Conservation (phyloP, 2,113 vertebrate species). For the Gila orcuttii region DNA sequence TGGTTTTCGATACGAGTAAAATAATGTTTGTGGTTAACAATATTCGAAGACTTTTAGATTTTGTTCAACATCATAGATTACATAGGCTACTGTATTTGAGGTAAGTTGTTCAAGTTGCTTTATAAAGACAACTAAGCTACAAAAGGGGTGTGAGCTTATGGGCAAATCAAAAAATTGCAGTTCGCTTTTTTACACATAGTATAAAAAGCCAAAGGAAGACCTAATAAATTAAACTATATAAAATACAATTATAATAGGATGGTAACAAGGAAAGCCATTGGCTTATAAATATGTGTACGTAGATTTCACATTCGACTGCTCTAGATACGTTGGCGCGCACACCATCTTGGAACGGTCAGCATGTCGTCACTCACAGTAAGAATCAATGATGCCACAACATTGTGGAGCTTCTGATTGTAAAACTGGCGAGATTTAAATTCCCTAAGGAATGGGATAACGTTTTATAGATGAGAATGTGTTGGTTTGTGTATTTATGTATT, state of each 20-base stretch:
- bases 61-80: neutral
- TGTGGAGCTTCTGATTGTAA: too few species aligned
- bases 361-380: too few species aligned
- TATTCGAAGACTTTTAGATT: neutral
- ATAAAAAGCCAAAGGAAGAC: neutral
- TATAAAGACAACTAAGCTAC: neutral
- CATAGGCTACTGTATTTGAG: neutral
- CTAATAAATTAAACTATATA: neutral
- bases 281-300: too few species aligned
- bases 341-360: too few species aligned
- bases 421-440: too few species aligned
- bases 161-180: neutral
- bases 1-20: neutral
- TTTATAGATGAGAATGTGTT: too few species aligned
- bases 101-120: neutral
- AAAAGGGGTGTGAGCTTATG: neutral
- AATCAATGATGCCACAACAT: too few species aligned
- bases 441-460: too few species aligned
- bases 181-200: neutral
- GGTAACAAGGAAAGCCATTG: neutral
- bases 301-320: too few species aligned
- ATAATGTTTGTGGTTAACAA: neutral
- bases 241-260: neutral
- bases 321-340: too few species aligned
- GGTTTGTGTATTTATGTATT: too few species aligned